Evolutionary conservation across 2,113 vertebrate genomes (phyloP).

Genomic region (Sceloporus undulatus): DNA sequence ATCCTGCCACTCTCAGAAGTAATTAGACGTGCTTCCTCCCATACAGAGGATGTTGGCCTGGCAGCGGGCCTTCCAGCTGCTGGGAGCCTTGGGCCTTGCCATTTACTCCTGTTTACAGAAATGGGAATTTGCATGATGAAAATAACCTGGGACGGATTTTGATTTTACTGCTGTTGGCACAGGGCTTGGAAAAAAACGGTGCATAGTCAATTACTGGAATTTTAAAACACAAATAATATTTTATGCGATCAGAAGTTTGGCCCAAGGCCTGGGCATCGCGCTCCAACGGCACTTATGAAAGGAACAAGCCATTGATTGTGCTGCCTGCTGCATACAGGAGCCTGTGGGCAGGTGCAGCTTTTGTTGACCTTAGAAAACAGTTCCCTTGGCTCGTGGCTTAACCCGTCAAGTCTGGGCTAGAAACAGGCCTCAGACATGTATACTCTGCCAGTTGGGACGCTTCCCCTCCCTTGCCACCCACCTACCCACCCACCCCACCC

Average conservation of each 20-base stretch:
- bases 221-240: constrained; percentile 91
- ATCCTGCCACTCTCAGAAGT: neutral
- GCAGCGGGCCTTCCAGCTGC: constrained; percentile 6
- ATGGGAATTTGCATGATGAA: constrained; percentile 87
- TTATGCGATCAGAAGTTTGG: constrained; percentile 87
- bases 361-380: constrained; percentile 72
- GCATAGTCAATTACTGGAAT: constrained; percentile 89
- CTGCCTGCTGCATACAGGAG: constrained; percentile 67
- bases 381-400: constrained; percentile 59
- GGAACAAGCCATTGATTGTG: constrained; percentile 84
- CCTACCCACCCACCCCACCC: too few relatives aligned
- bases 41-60: neutral
- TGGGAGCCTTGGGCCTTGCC: constrained; percentile 31
- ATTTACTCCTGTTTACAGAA: constrained; percentile 81
- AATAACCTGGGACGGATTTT: constrained; percentile 83
- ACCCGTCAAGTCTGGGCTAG: constrained; percentile 61
- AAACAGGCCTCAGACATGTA: constrained; percentile 12
- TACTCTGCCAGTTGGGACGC: neutral
- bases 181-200: constrained; percentile 82
- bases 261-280: constrained; percentile 78
- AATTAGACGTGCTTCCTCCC: neutral
- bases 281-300: constrained; percentile 76
- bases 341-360: constrained; percentile 76
- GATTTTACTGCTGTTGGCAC: constrained; percentile 86
- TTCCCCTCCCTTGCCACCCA: neutral